A percentile compares a stretch with the other conserved stretches of the same genome.
phyloP scores from a whole-genome alignment of 2,888 invertebrate genomes.

The Fragum fragum region DNA sequence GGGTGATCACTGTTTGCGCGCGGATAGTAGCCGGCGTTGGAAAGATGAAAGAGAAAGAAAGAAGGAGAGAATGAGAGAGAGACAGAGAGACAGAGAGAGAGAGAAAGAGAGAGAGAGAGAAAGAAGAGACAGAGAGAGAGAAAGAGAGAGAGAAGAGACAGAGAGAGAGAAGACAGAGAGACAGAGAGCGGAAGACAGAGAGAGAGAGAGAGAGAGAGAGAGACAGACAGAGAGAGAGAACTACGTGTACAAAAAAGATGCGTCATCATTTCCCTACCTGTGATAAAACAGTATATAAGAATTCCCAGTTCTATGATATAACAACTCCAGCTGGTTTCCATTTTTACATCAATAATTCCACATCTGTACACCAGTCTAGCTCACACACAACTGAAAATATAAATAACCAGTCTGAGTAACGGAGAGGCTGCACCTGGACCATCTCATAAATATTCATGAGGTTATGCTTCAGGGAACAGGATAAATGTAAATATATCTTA shows the following conservation, averaged over 20 bases:
- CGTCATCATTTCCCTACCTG: constrained; percentile 30
- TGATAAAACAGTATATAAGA: constrained; percentile 20
- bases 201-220: background rate
- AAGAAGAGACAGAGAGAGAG: background rate
- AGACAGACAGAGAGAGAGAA: background rate
- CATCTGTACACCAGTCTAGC: constrained; percentile 5
- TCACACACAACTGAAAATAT: constrained; percentile 24
- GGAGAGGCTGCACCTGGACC: constrained; percentile 58
- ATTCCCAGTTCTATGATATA: constrained; percentile 23
- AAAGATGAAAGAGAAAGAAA: background rate
- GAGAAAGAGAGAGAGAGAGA: background rate
- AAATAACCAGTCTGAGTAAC: constrained; percentile 11
- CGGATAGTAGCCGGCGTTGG: background rate
- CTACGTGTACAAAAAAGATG: background rate
- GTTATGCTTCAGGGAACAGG: background rate
- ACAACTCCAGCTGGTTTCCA: constrained; percentile 33
- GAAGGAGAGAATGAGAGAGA: background rate
- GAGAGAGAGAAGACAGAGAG: too few relatives aligned
- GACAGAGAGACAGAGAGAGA: background rate
- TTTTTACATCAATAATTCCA: constrained; percentile 26
- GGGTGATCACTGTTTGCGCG: too few relatives aligned
- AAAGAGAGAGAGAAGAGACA: too few relatives aligned
- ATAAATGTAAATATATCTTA: background rate
- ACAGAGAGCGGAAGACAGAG: too few relatives aligned
- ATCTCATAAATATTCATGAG: constrained; percentile 57